Percentiles rank a stretch among this genome's conserved stretches.
Conservation (phyloP, 2,797 vertebrate genomes). For the Gadopsis bispinosus region DNA sequence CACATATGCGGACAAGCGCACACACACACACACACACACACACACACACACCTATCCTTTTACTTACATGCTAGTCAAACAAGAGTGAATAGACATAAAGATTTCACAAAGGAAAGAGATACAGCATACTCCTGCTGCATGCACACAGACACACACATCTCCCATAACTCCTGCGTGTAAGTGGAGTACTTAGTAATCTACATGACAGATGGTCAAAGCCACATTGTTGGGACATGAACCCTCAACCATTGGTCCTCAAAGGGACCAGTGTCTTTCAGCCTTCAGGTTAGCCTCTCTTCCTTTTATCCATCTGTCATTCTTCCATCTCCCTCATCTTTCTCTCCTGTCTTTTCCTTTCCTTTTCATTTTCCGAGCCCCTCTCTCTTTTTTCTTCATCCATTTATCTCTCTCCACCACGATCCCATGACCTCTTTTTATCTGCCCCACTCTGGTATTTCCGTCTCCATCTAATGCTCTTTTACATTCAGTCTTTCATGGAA, state of each 20-base stretch:
- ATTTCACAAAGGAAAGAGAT: constrained; percentile 38
- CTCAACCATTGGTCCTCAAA: constrained; percentile 70
- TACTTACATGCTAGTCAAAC: constrained; percentile 33
- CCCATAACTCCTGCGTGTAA: constrained; percentile 34
- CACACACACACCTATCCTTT: constrained; percentile 15
- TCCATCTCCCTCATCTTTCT: constrained; percentile 38
- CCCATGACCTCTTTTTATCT: constrained; percentile 57
- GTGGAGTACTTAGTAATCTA: constrained; percentile 63
- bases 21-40: constrained; percentile 6
- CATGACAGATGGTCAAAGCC: constrained; percentile 75
- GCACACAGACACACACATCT: constrained; percentile 23
- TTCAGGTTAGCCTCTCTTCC: constrained; percentile 50
- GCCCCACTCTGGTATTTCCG: constrained; percentile 46
- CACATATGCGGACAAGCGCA: constrained; percentile 4
- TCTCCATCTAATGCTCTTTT: constrained; percentile 18
- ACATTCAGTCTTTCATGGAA: constrained; percentile 40
- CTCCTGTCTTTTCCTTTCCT: constrained; percentile 20
- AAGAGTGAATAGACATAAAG: constrained; percentile 25
- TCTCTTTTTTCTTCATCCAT: constrained; percentile 43
- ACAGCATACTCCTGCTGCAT: constrained; percentile 40
- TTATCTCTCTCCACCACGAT: constrained; percentile 41
- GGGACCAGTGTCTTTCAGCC: constrained; percentile 62
- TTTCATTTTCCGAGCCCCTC: constrained; percentile 23
- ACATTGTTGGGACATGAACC: constrained; percentile 74
- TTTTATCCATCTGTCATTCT: constrained; percentile 62